These are phyloP conservation scores for Apis dorsata DNA, from an alignment of 1,140 invertebrate genomes.

Conservation along the genomic window DNA sequence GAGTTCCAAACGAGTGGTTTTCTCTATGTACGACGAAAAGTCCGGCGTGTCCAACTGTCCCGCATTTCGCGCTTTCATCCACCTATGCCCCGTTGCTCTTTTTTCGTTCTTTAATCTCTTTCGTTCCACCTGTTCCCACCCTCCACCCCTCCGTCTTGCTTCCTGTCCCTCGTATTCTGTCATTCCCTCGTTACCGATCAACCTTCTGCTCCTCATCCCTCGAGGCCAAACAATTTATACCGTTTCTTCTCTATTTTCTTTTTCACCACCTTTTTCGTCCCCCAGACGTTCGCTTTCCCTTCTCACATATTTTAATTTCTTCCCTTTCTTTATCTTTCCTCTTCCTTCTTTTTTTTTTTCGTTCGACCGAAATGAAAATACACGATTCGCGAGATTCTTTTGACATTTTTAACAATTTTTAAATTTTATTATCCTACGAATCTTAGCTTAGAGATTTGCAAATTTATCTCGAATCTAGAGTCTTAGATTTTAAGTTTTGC, in stretches of 20 bases:
- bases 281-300: not conserved
- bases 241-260: not conserved
- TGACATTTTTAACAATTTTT: no score
- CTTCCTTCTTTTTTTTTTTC: not conserved
- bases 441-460: no score
- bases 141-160: constrained; percentile 2
- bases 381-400: constrained; percentile 5
- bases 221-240: constrained; percentile 41
- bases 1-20: constrained; percentile 48
- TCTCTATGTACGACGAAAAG: constrained; percentile 33
- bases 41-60: constrained; percentile 33
- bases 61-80: constrained; percentile 37
- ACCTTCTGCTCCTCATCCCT: constrained; percentile 23
- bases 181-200: constrained; percentile 30
- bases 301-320: not conserved
- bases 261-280: not conserved
- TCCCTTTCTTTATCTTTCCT: not conserved
- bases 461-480: no score
- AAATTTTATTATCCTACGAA: no score
- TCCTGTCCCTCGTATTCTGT: constrained; percentile 21
- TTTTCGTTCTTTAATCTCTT: constrained; percentile 37
- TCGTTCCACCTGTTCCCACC: constrained; percentile 8
- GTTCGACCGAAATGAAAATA: not conserved
- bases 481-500: no score
- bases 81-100: not conserved